These are phyloP conservation scores for Phyllotreta striolata DNA, from an alignment of 2,888 invertebrate genomes.

Conservation along the genomic window DNA sequence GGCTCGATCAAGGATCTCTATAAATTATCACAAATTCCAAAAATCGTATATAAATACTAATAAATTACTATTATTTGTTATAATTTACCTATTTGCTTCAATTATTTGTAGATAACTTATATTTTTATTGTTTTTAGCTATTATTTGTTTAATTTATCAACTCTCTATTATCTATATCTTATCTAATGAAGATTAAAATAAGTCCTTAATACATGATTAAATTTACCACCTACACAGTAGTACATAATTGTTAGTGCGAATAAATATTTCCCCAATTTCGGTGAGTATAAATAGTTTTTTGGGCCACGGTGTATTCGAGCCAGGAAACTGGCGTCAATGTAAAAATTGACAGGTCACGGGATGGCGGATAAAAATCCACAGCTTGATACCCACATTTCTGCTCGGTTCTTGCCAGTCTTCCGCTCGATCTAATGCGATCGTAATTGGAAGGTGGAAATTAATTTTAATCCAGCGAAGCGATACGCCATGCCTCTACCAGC, in stretches of 20 bases:
- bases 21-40: neutral
- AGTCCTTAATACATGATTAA: too few species aligned
- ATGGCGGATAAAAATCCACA: constrained; percentile 3
- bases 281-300: constrained; percentile 4
- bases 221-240: too few species aligned
- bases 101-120: too few species aligned
- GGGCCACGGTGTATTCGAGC: constrained; percentile 1
- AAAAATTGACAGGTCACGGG: constrained; percentile 27
- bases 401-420: constrained; percentile 9
- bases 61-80: too few species aligned
- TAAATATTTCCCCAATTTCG: constrained; percentile 1
- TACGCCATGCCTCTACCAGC: neutral
- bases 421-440: constrained; percentile 27
- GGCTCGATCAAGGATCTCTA: neutral
- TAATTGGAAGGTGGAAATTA: constrained; percentile 33
- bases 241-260: neutral
- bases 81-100: too few species aligned
- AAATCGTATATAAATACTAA: neutral
- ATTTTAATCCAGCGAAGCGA: constrained; percentile 23
- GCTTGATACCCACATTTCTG: constrained; percentile 18
- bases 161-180: too few species aligned
- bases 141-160: too few species aligned
- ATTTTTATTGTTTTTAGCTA: too few species aligned
- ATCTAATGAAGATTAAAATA: too few species aligned
- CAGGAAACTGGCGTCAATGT: constrained; percentile 6